Evolutionary conservation across 2,113 vertebrate genomes (phyloP).

Genomic region (Prunella himalayana): DNA sequence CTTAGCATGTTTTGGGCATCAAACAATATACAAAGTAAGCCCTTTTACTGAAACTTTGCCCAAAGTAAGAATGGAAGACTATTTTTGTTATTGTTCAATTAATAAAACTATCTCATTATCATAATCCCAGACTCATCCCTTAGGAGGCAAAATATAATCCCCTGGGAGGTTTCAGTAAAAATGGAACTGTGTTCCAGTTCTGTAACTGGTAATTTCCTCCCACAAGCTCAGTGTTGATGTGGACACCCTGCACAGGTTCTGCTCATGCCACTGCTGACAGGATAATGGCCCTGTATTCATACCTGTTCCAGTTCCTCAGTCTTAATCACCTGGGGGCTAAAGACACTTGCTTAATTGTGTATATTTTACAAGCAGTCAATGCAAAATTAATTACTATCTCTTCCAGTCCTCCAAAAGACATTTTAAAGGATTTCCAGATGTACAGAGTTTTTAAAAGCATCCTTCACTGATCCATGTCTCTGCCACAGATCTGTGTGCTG

Average conservation of each 20-base stretch:
- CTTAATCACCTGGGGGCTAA: neutral
- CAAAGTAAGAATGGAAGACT: neutral
- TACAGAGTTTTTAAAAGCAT: neutral
- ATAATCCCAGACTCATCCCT: neutral
- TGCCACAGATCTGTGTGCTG: neutral
- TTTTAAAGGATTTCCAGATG: slow-evolving; percentile 44
- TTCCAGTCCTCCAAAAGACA: neutral
- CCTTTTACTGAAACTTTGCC: neutral
- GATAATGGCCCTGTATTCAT: neutral
- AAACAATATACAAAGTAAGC: neutral
- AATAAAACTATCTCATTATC: neutral
- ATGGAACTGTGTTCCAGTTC: neutral
- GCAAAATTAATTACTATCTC: slow-evolving; percentile 25
- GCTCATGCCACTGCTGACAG: neutral
- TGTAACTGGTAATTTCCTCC: neutral
- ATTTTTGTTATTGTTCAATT: neutral
- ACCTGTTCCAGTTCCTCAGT: neutral
- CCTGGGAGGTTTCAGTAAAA: neutral
- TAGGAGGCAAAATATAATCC: neutral
- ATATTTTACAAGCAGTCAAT: slow-evolving; percentile 16
- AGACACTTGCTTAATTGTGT: neutral
- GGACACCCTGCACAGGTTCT: neutral
- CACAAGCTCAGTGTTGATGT: neutral
- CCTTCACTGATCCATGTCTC: slow-evolving; percentile 31
- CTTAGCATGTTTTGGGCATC: neutral